Conservation (phyloP, 2,888 invertebrate species). For the Neoaliturus tenellus region DNA sequence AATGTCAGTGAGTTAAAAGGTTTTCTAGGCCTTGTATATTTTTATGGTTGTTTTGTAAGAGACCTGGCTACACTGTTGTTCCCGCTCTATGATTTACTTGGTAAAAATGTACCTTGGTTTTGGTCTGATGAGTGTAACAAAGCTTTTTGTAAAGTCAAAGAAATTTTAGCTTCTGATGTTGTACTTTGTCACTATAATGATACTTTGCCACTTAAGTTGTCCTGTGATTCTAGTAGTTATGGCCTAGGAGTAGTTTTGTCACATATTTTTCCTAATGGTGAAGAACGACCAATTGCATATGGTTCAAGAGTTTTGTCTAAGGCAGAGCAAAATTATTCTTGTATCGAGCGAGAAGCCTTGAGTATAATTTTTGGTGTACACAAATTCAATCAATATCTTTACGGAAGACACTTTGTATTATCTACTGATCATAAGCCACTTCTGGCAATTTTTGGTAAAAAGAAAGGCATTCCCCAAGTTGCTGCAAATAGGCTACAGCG, state of each 20-base stretch:
- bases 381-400: constrained; percentile 1
- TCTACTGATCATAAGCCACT: background rate
- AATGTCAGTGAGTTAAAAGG: background rate
- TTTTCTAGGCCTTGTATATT: constrained; percentile 1
- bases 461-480: background rate
- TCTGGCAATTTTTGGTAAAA: background rate
- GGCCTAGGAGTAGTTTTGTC: background rate
- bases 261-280: background rate
- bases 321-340: constrained; percentile 7
- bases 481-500: background rate
- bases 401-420: background rate
- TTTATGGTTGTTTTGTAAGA: constrained; percentile 24
- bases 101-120: constrained; percentile 4
- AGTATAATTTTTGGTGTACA: background rate
- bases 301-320: constrained; percentile 18
- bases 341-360: constrained; percentile 3
- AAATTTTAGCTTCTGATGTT: constrained; percentile 9
- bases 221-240: constrained; percentile 25
- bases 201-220: constrained; percentile 3
- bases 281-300: background rate
- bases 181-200: background rate
- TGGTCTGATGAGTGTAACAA: constrained; percentile 22
- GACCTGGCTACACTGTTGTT: background rate
- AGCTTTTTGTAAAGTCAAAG: background rate
- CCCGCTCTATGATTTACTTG: constrained; percentile 25